These are phyloP conservation scores for Heliconius ethilla DNA, from an alignment of 2,888 invertebrate genomes.

Conservation along the genomic window DNA sequence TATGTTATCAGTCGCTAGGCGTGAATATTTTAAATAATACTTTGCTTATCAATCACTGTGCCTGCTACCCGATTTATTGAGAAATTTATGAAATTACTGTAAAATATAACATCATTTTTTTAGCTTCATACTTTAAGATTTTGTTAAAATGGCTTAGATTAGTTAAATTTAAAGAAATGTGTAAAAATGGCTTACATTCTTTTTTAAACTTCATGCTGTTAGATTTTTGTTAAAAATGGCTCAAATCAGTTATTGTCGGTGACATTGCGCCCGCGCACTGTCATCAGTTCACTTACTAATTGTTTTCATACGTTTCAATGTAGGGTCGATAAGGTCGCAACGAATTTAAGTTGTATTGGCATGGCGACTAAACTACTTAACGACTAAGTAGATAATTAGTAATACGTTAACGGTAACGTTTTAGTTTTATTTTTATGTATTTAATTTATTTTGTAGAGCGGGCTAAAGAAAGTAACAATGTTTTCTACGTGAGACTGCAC, in stretches of 20 bases:
- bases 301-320: slow-evolving; percentile 31
- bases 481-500: neutral
- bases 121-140: too few relatives aligned
- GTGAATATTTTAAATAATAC: slow-evolving; percentile 28
- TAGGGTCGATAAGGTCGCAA: slow-evolving; percentile 15
- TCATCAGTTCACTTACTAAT: slow-evolving; percentile 19
- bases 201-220: too few relatives aligned
- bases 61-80: neutral
- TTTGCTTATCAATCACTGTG: slow-evolving; percentile 15
- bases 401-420: neutral
- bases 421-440: neutral
- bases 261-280: slow-evolving; percentile 23
- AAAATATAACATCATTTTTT: too few relatives aligned
- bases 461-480: too few relatives aligned
- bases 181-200: neutral
- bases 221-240: neutral
- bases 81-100: neutral
- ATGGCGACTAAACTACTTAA: neutral
- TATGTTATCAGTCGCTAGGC: slow-evolving; percentile 22
- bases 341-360: slow-evolving; percentile 9
- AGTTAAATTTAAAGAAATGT: too few relatives aligned
- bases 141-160: neutral
- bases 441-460: too few relatives aligned
- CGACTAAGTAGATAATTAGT: neutral
- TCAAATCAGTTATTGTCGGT: neutral